A percentile compares a stretch with the other conserved stretches of the same genome.
phyloP scores from a whole-genome alignment of 2,797 vertebrate species.

The Adrianichthys oophorus region DNA sequence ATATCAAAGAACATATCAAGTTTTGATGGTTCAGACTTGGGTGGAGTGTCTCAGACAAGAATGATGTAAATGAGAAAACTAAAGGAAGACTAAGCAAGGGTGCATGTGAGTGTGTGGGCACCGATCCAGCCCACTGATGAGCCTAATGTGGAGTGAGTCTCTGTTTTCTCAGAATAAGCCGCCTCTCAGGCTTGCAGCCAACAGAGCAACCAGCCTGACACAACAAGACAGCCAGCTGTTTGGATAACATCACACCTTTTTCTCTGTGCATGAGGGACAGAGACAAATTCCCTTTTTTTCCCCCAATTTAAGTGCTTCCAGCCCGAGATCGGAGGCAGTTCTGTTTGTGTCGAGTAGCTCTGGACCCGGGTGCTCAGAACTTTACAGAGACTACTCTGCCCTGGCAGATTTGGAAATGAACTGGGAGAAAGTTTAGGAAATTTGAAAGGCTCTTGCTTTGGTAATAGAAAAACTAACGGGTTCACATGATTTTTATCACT shows the following conservation, averaged over 20 bases:
- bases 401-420: too few species aligned
- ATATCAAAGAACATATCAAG: too few species aligned
- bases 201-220: constrained; percentile 64
- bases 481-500: too few species aligned
- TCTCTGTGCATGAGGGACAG: constrained; percentile 21
- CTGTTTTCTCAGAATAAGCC: constrained; percentile 70
- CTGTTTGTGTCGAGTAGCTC: too few species aligned
- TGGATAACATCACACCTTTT: constrained; percentile 64
- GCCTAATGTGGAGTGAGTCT: constrained; percentile 69
- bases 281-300: neutral
- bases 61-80: constrained; percentile 4
- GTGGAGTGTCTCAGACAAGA: neutral
- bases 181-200: constrained; percentile 66
- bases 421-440: too few species aligned
- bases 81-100: constrained; percentile 7
- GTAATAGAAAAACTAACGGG: too few species aligned
- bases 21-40: neutral
- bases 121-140: constrained; percentile 58
- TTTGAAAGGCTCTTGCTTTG: too few species aligned
- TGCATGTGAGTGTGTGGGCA: constrained; percentile 64
- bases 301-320: constrained; percentile 17
- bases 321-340: too few species aligned
- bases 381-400: too few species aligned
- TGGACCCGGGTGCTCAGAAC: too few species aligned
- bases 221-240: constrained; percentile 75